Evolutionary conservation across 2,113 vertebrate species (phyloP).

Genomic region (Pycnonotus jocosus): DNA sequence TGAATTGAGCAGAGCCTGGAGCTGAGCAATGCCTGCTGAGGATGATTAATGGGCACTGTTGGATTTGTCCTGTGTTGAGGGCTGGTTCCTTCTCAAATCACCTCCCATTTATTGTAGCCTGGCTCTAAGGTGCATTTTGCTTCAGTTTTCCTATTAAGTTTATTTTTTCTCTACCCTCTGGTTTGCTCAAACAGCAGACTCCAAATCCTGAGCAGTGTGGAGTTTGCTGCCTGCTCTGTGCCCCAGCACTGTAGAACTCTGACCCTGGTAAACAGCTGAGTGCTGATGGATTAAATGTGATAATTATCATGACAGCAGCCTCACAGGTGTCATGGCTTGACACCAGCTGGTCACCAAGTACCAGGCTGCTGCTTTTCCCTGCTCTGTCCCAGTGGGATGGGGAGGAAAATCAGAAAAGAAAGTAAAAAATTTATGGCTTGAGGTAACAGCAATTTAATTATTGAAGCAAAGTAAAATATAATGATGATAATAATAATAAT

Average conservation of each 20-base stretch:
- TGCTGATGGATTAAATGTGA: neutral
- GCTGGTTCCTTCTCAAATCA: neutral
- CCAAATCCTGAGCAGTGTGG: neutral
- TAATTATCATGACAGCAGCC: neutral
- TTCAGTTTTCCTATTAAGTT: neutral
- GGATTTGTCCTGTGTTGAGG: neutral
- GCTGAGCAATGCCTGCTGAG: neutral
- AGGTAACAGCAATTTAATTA: neutral
- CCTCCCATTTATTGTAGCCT: neutral
- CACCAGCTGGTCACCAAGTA: neutral
- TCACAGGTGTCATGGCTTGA: neutral
- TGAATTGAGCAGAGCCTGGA: neutral
- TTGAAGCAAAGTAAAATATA: neutral
- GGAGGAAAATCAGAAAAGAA: neutral
- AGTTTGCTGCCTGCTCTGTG: neutral
- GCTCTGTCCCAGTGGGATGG: neutral
- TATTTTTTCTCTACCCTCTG: neutral
- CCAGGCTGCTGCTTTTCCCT: neutral
- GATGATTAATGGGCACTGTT: neutral
- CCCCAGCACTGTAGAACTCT: neutral
- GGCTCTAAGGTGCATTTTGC: neutral
- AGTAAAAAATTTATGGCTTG: neutral
- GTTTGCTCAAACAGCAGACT: neutral
- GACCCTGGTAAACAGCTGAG: neutral
- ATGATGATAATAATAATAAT: neutral